A percentile compares a stretch with the other conserved stretches of the same genome.
phyloP scores from a whole-genome alignment of 2,888 invertebrate species.

The Caenorhabditis plicata region DNA sequence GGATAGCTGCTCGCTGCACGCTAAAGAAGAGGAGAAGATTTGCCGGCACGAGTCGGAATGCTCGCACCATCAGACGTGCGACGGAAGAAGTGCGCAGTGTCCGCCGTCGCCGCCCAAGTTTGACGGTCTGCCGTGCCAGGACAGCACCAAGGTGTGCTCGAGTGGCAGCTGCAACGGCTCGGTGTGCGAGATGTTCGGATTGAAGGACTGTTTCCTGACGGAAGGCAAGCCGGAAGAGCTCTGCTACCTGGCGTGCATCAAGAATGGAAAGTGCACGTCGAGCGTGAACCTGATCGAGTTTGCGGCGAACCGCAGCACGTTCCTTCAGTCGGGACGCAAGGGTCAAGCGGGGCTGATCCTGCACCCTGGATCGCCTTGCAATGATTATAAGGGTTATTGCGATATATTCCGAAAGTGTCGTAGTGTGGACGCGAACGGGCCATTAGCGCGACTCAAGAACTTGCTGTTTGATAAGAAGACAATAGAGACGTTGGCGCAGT shows the following conservation, averaged over 20 bases:
- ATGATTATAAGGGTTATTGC: slow-evolving; percentile 92
- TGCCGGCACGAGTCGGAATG: slow-evolving; percentile 62
- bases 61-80: slow-evolving; percentile 54
- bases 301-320: slow-evolving; percentile 42
- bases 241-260: slow-evolving; percentile 89
- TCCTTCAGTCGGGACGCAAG: slow-evolving; percentile 52
- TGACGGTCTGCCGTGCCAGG: slow-evolving; percentile 92
- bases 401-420: slow-evolving; percentile 98
- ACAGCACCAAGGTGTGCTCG: slow-evolving; percentile 80
- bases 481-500: slow-evolving; percentile 56
- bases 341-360: slow-evolving; percentile 69
- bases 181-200: slow-evolving; percentile 89
- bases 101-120: slow-evolving; percentile 81
- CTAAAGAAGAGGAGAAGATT: slow-evolving; percentile 69
- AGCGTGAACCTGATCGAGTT: slow-evolving; percentile 62
- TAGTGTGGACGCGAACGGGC: slow-evolving; percentile 97
- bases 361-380: slow-evolving; percentile 93
- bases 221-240: slow-evolving; percentile 73
- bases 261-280: slow-evolving; percentile 61
- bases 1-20: slow-evolving; percentile 74
- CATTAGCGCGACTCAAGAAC: slow-evolving; percentile 85
- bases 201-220: slow-evolving; percentile 92
- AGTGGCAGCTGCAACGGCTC: slow-evolving; percentile 79
- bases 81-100: slow-evolving; percentile 77
- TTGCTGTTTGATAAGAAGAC: slow-evolving; percentile 59